These are phyloP conservation scores for Hapalemur alaotrensis DNA, from an alignment of 2,797 vertebrate species.

Conservation along the genomic window DNA sequence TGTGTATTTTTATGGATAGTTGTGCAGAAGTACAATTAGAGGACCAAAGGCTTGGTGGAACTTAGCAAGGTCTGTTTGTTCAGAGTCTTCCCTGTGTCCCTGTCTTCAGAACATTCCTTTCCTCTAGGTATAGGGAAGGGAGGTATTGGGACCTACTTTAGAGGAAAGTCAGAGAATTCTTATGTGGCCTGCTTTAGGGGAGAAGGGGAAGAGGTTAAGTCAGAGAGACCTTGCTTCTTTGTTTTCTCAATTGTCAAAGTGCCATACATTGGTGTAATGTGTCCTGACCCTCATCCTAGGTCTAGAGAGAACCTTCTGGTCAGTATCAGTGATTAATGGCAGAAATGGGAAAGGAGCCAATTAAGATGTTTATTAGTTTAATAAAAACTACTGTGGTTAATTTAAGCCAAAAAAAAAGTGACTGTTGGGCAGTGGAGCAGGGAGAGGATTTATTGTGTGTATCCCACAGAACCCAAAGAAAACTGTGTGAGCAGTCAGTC, in stretches of 20 bases:
- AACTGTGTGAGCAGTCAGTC: neutral
- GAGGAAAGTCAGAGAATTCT: neutral
- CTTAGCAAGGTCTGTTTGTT: neutral
- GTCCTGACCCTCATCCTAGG: neutral
- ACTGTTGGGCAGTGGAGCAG: neutral
- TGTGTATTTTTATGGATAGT: neutral
- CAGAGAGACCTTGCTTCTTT: neutral
- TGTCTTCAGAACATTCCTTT: neutral
- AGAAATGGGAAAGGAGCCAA: conserved; percentile 11
- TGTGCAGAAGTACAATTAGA: neutral
- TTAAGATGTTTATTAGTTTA: conserved; percentile 23
- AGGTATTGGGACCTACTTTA: neutral
- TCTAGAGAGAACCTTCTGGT: neutral
- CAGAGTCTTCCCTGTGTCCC: neutral
- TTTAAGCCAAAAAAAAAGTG: neutral
- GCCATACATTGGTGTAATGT: neutral
- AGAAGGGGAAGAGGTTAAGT: neutral
- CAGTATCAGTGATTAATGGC: neutral
- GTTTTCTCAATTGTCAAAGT: neutral
- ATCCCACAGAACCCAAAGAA: conserved; percentile 28
- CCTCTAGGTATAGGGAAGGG: neutral
- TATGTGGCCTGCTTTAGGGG: neutral
- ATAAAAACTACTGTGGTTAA: conserved; percentile 7
- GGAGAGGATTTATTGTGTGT: neutral
- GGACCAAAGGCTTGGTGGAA: neutral